Conservation (phyloP, 2,113 vertebrate species). For the Xenopus borealis region DNA sequence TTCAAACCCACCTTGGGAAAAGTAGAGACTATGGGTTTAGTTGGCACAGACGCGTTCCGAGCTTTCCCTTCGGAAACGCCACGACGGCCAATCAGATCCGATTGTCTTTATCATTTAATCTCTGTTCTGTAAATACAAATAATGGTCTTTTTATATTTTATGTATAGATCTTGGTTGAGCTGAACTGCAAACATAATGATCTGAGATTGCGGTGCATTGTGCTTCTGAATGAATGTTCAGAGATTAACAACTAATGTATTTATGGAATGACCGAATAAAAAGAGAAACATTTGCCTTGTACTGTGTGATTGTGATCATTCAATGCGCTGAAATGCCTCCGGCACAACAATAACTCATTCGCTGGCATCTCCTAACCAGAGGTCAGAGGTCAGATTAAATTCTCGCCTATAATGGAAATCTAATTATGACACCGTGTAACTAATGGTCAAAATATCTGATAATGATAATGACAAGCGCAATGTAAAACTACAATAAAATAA, state of each 20-base stretch:
- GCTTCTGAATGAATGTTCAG: slow-evolving; percentile 41
- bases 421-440: no score
- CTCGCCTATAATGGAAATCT: no score
- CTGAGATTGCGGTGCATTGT: slow-evolving; percentile 23
- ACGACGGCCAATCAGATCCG: slow-evolving; percentile 19
- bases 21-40: background rate
- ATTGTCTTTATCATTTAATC: slow-evolving; percentile 23
- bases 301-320: background rate
- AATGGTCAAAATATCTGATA: no score
- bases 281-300: slow-evolving; percentile 14
- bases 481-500: no score
- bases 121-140: slow-evolving; percentile 31
- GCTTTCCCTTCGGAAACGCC: slow-evolving; percentile 27
- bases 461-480: no score
- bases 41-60: background rate
- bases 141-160: slow-evolving; percentile 32
- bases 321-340: no score
- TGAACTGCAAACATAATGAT: slow-evolving; percentile 32
- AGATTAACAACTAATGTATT: slow-evolving; percentile 47
- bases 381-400: no score
- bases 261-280: slow-evolving; percentile 60
- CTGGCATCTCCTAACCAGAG: no score
- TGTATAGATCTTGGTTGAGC: slow-evolving; percentile 39
- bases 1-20: no score
- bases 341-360: no score